Conservation (phyloP, 23 tunicate genomes). For the Corella eumyota region DNA sequence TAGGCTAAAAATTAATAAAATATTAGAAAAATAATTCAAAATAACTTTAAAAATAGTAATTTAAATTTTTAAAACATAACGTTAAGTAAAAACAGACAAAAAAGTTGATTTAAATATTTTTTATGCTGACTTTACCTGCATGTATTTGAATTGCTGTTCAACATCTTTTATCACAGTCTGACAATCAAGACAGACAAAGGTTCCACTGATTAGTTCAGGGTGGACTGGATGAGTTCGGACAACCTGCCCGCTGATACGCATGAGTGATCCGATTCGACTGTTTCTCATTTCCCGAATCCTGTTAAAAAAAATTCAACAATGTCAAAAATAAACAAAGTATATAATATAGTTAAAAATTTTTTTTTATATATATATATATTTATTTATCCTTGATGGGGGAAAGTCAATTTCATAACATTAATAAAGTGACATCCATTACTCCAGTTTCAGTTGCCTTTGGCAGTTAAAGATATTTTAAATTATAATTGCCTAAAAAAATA, state of each 20-base stretch:
- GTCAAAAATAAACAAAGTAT: neutral
- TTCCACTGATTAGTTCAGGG: constrained; percentile 89
- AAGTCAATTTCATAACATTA: neutral
- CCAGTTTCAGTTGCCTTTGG: too few relatives aligned
- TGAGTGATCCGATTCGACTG: constrained; percentile 67
- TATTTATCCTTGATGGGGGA: too few relatives aligned
- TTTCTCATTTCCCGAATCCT: constrained; percentile 73
- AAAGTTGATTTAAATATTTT: neutral
- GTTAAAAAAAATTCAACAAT: constrained; percentile 1
- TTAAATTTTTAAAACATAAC: neutral
- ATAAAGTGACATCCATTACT: too few relatives aligned
- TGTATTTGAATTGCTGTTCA: constrained; percentile 96
- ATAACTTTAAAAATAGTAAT: neutral
- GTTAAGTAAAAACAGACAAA: neutral
- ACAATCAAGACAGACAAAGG: constrained; percentile 86
- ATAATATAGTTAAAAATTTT: neutral
- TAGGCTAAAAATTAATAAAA: constrained; percentile 32
- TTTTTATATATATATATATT: neutral
- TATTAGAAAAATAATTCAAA: neutral
- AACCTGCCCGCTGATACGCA: constrained; percentile 96
- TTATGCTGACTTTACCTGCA: constrained; percentile 50
- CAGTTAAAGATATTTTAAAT: too few relatives aligned
- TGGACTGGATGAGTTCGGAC: constrained; percentile 98
- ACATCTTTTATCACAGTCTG: constrained; percentile 71
- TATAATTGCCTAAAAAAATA: too few relatives aligned